Conservation (phyloP, 2,797 vertebrate genomes). For the Sternotherus odoratus region DNA sequence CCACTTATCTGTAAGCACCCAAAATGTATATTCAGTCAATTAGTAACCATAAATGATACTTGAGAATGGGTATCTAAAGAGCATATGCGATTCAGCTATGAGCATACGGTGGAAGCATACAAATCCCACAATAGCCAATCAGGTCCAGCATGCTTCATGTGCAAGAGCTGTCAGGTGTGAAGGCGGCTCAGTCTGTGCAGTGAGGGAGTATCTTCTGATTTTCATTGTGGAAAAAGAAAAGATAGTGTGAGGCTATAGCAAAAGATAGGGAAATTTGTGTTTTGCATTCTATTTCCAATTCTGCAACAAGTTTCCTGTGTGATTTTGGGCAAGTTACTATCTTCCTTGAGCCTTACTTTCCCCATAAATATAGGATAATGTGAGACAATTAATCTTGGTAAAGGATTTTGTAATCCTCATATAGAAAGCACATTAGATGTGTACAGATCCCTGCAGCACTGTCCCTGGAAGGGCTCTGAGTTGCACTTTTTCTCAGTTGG, state of each 20-base stretch:
- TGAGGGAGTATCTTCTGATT: neutral
- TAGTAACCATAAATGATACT: neutral
- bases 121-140: neutral
- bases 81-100: no score
- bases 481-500: neutral
- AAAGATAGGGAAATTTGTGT: constrained; percentile 3
- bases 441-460: neutral
- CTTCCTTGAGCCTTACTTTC: neutral
- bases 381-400: constrained; percentile 42
- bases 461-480: neutral
- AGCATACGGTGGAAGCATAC: neutral
- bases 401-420: neutral
- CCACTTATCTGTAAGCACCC: neutral
- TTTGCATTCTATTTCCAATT: constrained; percentile 20
- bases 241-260: neutral
- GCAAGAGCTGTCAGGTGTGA: neutral
- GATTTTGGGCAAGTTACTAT: neutral
- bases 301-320: neutral
- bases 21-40: neutral
- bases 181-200: neutral
- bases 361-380: neutral
- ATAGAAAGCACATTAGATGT: neutral
- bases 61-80: neutral
- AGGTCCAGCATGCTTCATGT: neutral
- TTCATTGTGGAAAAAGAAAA: neutral